A percentile compares a stretch with the other conserved stretches of the same genome.
Evolutionary conservation across 2,113 vertebrate species (phyloP).

Genomic region (Neofelis nebulosa): DNA sequence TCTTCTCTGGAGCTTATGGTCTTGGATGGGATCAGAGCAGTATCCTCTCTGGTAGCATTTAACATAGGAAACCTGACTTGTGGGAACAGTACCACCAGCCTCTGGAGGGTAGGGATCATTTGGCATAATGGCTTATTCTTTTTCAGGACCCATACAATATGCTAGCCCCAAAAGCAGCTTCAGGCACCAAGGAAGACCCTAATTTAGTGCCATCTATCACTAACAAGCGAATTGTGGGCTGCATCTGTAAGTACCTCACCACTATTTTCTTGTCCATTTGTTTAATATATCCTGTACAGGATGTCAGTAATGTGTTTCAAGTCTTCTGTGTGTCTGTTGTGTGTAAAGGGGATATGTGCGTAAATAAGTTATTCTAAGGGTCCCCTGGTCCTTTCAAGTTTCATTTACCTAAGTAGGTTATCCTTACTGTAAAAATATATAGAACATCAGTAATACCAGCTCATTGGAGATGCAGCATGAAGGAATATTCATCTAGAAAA

Average conservation of each 20-base stretch:
- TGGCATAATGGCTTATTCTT: background rate
- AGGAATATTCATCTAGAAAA: background rate
- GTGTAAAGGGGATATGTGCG: background rate
- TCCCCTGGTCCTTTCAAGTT: background rate
- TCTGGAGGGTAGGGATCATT: background rate
- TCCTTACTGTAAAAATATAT: background rate
- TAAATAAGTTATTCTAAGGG: background rate
- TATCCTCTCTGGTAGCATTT: background rate
- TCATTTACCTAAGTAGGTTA: background rate
- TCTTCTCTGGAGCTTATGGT: background rate
- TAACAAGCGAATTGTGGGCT: conserved; percentile 92
- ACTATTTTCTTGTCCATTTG: background rate
- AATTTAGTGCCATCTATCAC: conserved; percentile 91
- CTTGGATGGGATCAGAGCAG: background rate
- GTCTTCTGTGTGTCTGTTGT: background rate
- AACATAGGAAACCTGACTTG: background rate
- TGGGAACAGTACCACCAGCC: background rate
- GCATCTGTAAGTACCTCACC: conserved; percentile 88
- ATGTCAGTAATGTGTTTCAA: background rate
- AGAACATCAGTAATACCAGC: background rate
- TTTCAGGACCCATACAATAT: conserved; percentile 91
- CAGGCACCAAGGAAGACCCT: conserved; percentile 91
- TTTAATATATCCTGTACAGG: background rate
- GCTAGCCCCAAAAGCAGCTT: conserved; percentile 87
- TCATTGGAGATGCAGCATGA: background rate